These are phyloP conservation scores for Corythoichthys haematopterus DNA, from an alignment of 2,113 vertebrate species.

Conservation along the genomic window DNA sequence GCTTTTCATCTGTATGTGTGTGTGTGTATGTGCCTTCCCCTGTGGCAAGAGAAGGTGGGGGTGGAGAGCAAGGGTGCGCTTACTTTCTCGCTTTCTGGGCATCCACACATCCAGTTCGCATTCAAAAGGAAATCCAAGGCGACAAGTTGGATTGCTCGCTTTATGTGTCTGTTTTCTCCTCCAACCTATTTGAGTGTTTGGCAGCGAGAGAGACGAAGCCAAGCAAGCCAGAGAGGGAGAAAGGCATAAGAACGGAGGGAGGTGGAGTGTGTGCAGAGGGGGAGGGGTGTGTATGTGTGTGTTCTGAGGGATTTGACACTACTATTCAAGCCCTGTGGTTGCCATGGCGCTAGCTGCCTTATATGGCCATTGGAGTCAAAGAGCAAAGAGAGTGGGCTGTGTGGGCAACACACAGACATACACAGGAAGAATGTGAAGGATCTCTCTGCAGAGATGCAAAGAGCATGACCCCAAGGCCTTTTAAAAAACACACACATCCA, in stretches of 20 bases:
- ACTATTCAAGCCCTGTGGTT: constrained; percentile 77
- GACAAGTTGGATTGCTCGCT: constrained; percentile 30
- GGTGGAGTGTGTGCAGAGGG: constrained; percentile 53
- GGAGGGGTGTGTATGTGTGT: constrained; percentile 49
- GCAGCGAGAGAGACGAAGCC: constrained; percentile 38
- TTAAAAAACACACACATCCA: constrained; percentile 9
- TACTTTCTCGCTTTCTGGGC: not conserved
- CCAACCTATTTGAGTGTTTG: constrained; percentile 33
- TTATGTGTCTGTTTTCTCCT: constrained; percentile 36
- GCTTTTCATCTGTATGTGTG: constrained; percentile 10
- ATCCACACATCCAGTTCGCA: constrained; percentile 47
- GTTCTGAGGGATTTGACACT: constrained; percentile 76
- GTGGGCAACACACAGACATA: constrained; percentile 35
- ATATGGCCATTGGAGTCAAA: constrained; percentile 78
- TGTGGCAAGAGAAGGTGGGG: constrained; percentile 12
- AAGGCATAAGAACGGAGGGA: constrained; percentile 17
- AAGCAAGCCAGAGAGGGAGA: constrained; percentile 24
- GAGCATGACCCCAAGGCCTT: constrained; percentile 60
- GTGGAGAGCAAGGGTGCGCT: not conserved
- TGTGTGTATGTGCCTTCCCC: constrained; percentile 3
- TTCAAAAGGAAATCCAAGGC: constrained; percentile 34
- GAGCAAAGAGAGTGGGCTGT: constrained; percentile 72
- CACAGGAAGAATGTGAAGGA: constrained; percentile 67
- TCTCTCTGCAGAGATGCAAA: constrained; percentile 56
- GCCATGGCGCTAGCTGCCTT: constrained; percentile 73